Evolutionary conservation across 2,113 vertebrate species (phyloP).

Genomic region (Rhea americana): DNA sequence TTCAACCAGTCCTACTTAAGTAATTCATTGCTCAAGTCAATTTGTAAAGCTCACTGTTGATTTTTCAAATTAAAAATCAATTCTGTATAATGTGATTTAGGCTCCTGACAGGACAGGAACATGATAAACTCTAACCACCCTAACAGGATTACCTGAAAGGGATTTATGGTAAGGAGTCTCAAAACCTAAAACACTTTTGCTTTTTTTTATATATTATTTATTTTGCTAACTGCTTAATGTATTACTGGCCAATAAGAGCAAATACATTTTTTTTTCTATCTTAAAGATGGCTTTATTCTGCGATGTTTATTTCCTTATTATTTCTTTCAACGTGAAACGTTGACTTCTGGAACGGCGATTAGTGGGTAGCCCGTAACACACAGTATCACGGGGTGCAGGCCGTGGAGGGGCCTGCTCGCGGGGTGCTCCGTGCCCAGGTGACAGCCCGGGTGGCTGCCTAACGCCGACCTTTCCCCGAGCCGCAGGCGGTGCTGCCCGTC

Average conservation of each 20-base stretch:
- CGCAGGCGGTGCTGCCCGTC: too few relatives aligned
- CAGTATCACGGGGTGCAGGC: too few relatives aligned
- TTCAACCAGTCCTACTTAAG: neutral
- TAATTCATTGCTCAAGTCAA: neutral
- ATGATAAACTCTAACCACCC: neutral
- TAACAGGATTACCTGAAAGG: neutral
- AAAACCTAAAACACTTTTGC: neutral
- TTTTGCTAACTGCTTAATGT: neutral
- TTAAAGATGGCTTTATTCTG: neutral
- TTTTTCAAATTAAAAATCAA: constrained; percentile 47
- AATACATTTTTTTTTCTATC: neutral
- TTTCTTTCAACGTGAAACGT: neutral
- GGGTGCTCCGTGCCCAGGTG: too few relatives aligned
- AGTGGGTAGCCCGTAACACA: neutral
- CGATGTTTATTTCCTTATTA: neutral
- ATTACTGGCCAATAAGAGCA: neutral
- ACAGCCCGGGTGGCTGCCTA: too few relatives aligned
- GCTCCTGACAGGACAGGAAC: neutral
- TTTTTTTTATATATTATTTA: neutral
- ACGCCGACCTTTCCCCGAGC: neutral
- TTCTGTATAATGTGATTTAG: neutral
- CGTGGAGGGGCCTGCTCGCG: too few relatives aligned
- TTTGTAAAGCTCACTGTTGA: neutral
- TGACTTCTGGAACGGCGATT: fast-evolving
- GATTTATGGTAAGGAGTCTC: neutral